These are phyloP conservation scores for Bursaphelenchus okinawaensis DNA, from an alignment of 2,888 invertebrate species.

Conservation along the genomic window DNA sequence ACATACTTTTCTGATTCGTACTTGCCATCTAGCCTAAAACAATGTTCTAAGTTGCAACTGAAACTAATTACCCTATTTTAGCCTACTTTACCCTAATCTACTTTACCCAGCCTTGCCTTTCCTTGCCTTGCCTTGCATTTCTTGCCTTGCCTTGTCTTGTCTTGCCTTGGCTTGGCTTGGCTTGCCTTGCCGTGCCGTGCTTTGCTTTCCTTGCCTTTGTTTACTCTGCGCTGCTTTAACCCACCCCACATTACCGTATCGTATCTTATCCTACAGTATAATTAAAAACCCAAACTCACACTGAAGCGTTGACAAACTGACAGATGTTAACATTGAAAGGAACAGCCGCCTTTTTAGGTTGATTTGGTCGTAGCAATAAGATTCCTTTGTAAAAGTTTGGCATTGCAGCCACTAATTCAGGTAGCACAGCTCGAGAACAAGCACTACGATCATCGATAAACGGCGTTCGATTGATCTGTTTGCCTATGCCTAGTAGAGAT, in stretches of 20 bases:
- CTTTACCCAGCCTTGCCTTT: no score
- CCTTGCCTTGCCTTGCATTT: no score
- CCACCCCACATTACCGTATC: no score
- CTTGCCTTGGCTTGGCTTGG: no score
- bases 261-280: no score
- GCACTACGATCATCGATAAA: constrained; percentile 1
- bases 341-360: not conserved
- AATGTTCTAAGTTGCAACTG: no score
- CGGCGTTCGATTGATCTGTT: constrained; percentile 13
- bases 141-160: no score
- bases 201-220: no score
- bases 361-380: not conserved
- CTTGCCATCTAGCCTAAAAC: constrained; percentile 1
- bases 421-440: constrained; percentile 4
- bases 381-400: constrained; percentile 14
- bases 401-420: constrained; percentile 17
- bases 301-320: not conserved
- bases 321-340: not conserved
- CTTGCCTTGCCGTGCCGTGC: no score
- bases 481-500: constrained; percentile 15
- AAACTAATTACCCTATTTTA: no score
- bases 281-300: constrained; percentile 7
- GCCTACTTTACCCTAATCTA: no score
- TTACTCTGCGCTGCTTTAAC: no score
- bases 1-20: constrained; percentile 2